Base-by-base conservation (phyloP, 2,113 vertebrate species). In the Halichoerus grypus region DNA sequence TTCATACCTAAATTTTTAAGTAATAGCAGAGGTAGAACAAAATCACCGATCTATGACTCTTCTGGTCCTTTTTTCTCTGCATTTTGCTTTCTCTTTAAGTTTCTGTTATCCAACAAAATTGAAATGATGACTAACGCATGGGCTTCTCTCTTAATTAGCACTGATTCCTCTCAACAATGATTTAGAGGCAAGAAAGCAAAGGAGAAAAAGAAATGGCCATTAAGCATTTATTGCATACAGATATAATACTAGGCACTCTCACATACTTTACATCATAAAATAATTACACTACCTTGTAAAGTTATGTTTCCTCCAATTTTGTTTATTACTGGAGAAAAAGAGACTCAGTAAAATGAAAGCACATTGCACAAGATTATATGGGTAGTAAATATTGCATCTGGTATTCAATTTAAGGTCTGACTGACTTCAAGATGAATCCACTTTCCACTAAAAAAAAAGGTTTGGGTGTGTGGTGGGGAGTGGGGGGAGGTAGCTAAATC, bases 21-120 rank as follows among this genome's bases (percentile, higher is more conserved):
- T 21, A 65, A 53, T 26, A 86, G 1, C 18, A 76, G 10, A 80
- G 53, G 33, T 55, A 80, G 21, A 82, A 9, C 4, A 69, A 46
- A 10, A 51, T 92, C 22, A 33, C 46, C 53, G 76, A 63, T 57
- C 16, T 49, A 14, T 28, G 65, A 31, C 16, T 61, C 31, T 77
- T 83, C 51, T 36, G 21, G 2, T 53, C 1, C 42, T 80, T 51
- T 79, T 83, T 19, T 49, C 31, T 67, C 59, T 36, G 7, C 8
- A 19, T 39, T 95, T 92, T 76, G 19, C 4, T 28, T 42, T 91
- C 65, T 57, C 42, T 95, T 96, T 74, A 95, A 89, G 33, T 77
- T 18, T 92, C 31, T 14, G 6, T 39, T 77, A 55, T 39, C 18
- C 10, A 57, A 39, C 3, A 36, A 80, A 39, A 71, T 51, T 84